Base-by-base conservation (phyloP, 2,113 vertebrate species). In the Coracopsis vasa region DNA sequence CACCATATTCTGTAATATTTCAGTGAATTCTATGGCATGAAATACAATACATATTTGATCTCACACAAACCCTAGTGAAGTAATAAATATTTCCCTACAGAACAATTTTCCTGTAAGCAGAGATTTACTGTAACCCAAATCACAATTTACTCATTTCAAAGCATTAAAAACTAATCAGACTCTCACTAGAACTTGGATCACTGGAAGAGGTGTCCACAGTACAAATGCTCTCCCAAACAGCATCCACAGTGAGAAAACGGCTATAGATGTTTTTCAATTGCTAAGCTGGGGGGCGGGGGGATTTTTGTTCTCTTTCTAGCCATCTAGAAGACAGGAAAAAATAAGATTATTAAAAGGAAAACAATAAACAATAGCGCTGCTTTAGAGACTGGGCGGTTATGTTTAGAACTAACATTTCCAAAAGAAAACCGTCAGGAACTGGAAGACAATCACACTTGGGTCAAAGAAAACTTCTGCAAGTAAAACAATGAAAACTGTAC, bases 351-450 rank as follows among this genome's bases (percentile, higher is more conserved):
- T 88, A 94, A 88, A 95, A 84, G 86, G 65, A 86, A 96, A 95
- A 97, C 92, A 97, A 96, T 95, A 96, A 96, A 95, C 92, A 96
- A 96, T 94, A 16, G 95, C 31, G 83, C 90, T 92, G 88, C 54
- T 28, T 95, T 62, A 83, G 86, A 73, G 92, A 58, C 91, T 10
- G 92, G 75, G 92, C 82, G 90, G 95, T 95, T 96, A 94, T 75
- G 97, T 94, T 94, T 83, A 86, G 96, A 96, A 91, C 84, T 67
- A 77, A 29, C 84, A 54, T 90, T 97, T 97, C 94, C 97, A 97
- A 92, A 97, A 92, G 47, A 96, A 98, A 98, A 97, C 88, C 83
- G 95, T 94, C 94, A 96, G 94, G 97, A 97, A 97, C 97, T 97
- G 82, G 82, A 97, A 94, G 84, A 97, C 97, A 97, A 97, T 97